Percentiles rank a stretch among this genome's conserved stretches.
Evolutionary conservation across 2,888 invertebrate species (phyloP).

Genomic region (Cryptocephalus primarius): DNA sequence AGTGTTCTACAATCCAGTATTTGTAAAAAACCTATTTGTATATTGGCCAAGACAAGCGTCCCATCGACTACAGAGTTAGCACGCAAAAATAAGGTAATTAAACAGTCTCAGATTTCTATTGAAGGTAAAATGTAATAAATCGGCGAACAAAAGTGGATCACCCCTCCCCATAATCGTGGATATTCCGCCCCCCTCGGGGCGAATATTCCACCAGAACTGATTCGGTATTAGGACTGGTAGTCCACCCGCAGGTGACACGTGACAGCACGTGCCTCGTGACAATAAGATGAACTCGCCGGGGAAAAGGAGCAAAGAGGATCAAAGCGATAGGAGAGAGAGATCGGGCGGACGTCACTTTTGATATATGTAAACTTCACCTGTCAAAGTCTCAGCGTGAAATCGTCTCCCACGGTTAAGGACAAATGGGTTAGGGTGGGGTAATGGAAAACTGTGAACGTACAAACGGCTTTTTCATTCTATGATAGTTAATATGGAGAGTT

Average conservation of each 20-base stretch:
- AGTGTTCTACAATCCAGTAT: too few relatives aligned
- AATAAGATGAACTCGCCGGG: constrained; percentile 22
- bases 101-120: too few relatives aligned
- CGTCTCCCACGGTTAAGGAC: too few relatives aligned
- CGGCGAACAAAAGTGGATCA: background rate
- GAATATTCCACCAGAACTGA: constrained; percentile 1
- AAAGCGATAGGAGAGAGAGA: constrained; percentile 5
- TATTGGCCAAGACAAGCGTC: too few relatives aligned
- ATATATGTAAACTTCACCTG: background rate
- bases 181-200: background rate
- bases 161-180: background rate
- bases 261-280: constrained; percentile 11
- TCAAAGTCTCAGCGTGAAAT: too few relatives aligned
- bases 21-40: too few relatives aligned
- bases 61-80: too few relatives aligned
- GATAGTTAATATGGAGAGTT: too few relatives aligned
- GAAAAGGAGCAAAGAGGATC: constrained; percentile 22
- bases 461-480: too few relatives aligned
- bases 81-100: too few relatives aligned
- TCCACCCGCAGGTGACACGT: constrained; percentile 23
- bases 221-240: background rate
- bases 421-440: too few relatives aligned
- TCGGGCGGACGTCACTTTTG: constrained; percentile 9
- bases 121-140: background rate
- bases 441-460: too few relatives aligned